Evolutionary conservation across 2,888 invertebrate genomes (phyloP).

Genomic region (Epistrophe eligans): DNA sequence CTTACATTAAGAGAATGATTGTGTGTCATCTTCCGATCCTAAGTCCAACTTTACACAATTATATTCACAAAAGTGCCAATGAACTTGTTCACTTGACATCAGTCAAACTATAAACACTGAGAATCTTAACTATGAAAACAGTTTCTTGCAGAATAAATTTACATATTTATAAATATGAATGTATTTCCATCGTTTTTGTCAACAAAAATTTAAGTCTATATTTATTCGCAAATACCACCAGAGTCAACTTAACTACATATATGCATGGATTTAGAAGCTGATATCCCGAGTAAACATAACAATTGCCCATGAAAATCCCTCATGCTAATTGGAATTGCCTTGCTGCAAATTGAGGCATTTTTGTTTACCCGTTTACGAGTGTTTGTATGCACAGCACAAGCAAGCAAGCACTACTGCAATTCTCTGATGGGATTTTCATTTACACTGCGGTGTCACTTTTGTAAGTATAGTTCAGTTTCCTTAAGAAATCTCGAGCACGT

Average conservation of each 20-base stretch:
- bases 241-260: conserved; percentile 47
- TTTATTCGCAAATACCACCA: conserved; percentile 50
- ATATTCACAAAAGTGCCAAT: conserved; percentile 31
- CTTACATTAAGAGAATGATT: no score
- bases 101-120: conserved; percentile 24
- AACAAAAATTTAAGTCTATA: neutral
- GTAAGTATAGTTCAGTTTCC: conserved; percentile 12
- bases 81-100: conserved; percentile 28
- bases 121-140: conserved; percentile 40
- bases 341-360: conserved; percentile 54
- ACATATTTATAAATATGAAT: conserved; percentile 27
- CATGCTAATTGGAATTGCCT: conserved; percentile 64
- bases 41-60: no score
- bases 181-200: neutral
- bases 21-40: no score
- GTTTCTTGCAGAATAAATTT: conserved; percentile 46
- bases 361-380: conserved; percentile 56
- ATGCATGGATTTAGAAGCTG: conserved; percentile 31
- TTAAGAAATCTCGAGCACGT: conserved; percentile 27
- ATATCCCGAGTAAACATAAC: conserved; percentile 60
- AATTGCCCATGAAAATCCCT: conserved; percentile 64
- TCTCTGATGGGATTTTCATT: neutral
- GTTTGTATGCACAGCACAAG: conserved; percentile 22
- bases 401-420: conserved; percentile 6
- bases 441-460: conserved; percentile 21